phyloP scores from a whole-genome alignment of 1,140 invertebrate genomes.

The Phthorimaea operculella region DNA sequence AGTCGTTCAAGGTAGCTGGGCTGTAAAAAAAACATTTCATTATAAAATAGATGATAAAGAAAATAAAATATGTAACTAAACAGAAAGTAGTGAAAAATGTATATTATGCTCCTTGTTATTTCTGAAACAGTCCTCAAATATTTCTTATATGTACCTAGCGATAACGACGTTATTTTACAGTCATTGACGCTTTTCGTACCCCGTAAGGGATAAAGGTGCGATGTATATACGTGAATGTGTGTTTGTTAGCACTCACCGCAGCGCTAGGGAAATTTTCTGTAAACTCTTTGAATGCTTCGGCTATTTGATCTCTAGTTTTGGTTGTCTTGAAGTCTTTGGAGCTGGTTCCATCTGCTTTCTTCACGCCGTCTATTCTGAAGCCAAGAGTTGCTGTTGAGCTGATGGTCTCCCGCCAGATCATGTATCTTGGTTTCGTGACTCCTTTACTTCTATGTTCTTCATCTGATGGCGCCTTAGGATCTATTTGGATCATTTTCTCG shows the following conservation, averaged over 20 bases:
- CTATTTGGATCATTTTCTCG: slow-evolving; percentile 98
- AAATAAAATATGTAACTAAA: too few relatives aligned
- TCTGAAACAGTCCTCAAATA: too few relatives aligned
- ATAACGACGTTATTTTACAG: too few relatives aligned
- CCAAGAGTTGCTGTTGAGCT: slow-evolving; percentile 95
- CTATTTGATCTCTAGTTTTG: slow-evolving; percentile 83
- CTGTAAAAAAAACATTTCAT: slow-evolving; percentile 65
- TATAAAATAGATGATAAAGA: too few relatives aligned
- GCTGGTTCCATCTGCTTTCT: slow-evolving; percentile 86
- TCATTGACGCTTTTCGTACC: too few relatives aligned
- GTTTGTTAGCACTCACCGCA: slow-evolving; percentile 71
- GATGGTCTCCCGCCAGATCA: slow-evolving; percentile 98
- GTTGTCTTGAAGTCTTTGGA: slow-evolving; percentile 98
- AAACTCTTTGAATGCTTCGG: slow-evolving; percentile 85
- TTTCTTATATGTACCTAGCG: too few relatives aligned
- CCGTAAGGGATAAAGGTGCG: too few relatives aligned
- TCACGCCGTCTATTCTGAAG: slow-evolving; percentile 96
- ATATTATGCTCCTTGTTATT: too few relatives aligned
- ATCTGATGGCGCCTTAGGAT: slow-evolving; percentile 87
- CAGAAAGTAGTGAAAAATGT: too few relatives aligned
- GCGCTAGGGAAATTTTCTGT: slow-evolving; percentile 81
- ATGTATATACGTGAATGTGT: background rate
- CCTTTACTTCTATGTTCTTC: slow-evolving; percentile 91
- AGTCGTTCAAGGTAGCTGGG: slow-evolving; percentile 86
- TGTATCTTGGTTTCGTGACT: slow-evolving; percentile 95